Conservation (phyloP, 92 coral and sea anemone genomes). For the Palythoa grandiflora region DNA sequence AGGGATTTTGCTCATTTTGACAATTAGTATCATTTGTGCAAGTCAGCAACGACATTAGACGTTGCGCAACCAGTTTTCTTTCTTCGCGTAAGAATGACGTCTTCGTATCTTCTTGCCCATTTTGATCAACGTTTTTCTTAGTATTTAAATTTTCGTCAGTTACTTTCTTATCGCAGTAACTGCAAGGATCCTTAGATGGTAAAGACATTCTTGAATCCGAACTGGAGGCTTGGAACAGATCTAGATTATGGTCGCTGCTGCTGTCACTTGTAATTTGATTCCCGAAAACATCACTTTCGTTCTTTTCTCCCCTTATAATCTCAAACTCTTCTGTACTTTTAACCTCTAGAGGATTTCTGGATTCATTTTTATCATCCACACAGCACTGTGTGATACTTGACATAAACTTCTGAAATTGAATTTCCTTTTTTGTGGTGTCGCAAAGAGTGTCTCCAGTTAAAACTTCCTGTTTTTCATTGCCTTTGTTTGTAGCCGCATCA, state of each 20-base stretch:
- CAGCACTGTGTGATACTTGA: constrained; percentile 6
- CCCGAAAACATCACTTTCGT: not conserved
- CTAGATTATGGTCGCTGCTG: not conserved
- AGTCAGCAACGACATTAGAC: not conserved
- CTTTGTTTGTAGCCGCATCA: constrained; percentile 3
- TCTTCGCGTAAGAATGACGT: not conserved
- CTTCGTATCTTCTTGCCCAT: not conserved
- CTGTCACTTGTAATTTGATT: not conserved
- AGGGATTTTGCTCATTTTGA: not conserved
- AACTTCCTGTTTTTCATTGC: not conserved
- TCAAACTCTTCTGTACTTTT: constrained; percentile 25
- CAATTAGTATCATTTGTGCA: not conserved
- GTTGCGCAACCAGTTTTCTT: not conserved
- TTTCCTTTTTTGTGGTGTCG: not conserved
- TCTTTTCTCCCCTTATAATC: not conserved
- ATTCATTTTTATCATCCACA: not conserved
- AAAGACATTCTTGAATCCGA: not conserved
- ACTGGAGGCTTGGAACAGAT: not conserved
- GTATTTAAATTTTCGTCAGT: no score
- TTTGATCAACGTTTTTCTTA: not conserved
- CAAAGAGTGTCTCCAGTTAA: not conserved
- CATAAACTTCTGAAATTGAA: not conserved
- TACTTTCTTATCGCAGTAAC: not conserved
- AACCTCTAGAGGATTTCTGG: not conserved
- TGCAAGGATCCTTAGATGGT: not conserved